Conservation (phyloP, 2,113 vertebrate species). For the Synchiropus splendidus region DNA sequence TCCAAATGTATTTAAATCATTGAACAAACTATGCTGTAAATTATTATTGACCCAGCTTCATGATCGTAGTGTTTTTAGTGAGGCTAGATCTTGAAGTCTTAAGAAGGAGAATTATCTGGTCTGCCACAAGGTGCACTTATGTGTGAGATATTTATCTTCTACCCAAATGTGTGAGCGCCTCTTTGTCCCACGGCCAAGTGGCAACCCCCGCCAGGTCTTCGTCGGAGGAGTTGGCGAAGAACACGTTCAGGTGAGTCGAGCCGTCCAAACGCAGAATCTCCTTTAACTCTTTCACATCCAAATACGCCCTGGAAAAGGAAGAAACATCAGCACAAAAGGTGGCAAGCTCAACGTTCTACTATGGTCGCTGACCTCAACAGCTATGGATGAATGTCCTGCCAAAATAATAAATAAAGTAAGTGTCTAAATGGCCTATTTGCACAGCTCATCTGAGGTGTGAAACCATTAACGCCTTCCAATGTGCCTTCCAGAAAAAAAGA, state of each 20-base stretch:
- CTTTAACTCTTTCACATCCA: constrained; percentile 95
- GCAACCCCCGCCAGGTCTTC: constrained; percentile 94
- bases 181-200: constrained; percentile 99
- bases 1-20: too few species aligned
- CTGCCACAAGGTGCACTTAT: constrained; percentile 14
- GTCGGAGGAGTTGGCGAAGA: constrained; percentile 97
- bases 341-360: neutral
- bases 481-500: too few species aligned
- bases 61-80: constrained; percentile 35
- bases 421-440: too few species aligned
- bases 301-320: constrained; percentile 78
- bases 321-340: constrained; percentile 1
- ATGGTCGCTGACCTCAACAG: too few species aligned
- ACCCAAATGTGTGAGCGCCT: constrained; percentile 94
- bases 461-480: too few species aligned
- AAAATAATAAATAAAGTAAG: too few species aligned
- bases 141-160: constrained; percentile 23
- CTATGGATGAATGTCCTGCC: too few species aligned
- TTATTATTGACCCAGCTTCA: too few species aligned
- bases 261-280: constrained; percentile 86
- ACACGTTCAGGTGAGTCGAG: constrained; percentile 95
- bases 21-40: too few species aligned
- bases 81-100: constrained; percentile 32
- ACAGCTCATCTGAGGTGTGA: too few species aligned
- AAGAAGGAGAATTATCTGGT: constrained; percentile 27